Percentiles rank a stretch among this genome's conserved stretches.
phyloP scores from a whole-genome alignment of 2,113 vertebrate genomes.

The Solenodon paradoxus region DNA sequence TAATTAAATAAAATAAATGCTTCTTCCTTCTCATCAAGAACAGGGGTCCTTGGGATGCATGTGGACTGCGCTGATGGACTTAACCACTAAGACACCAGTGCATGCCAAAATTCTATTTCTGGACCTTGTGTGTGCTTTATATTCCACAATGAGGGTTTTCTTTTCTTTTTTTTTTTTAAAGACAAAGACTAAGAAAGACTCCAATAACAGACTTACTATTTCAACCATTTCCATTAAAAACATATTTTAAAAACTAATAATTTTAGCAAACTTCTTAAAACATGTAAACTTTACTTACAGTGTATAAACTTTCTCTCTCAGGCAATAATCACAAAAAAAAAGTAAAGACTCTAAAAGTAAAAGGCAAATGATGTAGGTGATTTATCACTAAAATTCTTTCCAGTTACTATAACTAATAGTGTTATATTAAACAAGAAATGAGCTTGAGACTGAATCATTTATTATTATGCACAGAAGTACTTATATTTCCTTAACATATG shows the following conservation, averaged over 20 bases:
- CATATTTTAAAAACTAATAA: slow-evolving; percentile 25
- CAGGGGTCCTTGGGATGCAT: too few species aligned
- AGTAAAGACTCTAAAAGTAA: neutral
- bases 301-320: too few species aligned
- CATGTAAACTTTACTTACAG: neutral
- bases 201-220: neutral
- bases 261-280: slow-evolving; percentile 45
- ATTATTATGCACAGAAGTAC: neutral
- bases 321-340: slow-evolving; percentile 28
- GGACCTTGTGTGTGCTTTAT: neutral
- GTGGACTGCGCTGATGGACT: too few species aligned
- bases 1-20: too few species aligned
- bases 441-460: slow-evolving; percentile 10
- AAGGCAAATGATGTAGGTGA: neutral
- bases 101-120: slow-evolving; percentile 24
- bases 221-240: slow-evolving; percentile 43
- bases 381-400: slow-evolving; percentile 9
- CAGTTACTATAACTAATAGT: neutral
- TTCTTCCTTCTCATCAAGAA: too few species aligned
- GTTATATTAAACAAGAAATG: slow-evolving; percentile 13
- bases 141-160: neutral
- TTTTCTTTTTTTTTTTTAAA: too few species aligned
- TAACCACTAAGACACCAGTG: too few species aligned
- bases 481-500: neutral
- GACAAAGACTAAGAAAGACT: neutral